phyloP scores from a whole-genome alignment of 92 coral and sea anemone genomes.

The Blastomussa wellsi region DNA sequence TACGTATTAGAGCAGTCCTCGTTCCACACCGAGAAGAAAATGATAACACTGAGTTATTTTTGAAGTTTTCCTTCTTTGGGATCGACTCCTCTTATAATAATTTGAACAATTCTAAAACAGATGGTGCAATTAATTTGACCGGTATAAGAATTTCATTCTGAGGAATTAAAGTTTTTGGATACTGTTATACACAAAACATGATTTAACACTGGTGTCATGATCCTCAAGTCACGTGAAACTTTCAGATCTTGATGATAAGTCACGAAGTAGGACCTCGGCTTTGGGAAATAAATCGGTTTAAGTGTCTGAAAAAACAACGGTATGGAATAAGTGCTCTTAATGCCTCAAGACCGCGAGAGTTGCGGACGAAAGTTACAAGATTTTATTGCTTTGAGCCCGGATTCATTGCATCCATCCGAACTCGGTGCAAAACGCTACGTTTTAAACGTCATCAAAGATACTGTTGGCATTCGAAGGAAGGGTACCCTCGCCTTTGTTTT shows the following conservation, averaged over 20 bases:
- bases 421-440: neutral
- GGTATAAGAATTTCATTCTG: neutral
- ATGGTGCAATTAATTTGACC: neutral
- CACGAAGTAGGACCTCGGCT: constrained; percentile 2
- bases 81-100: too few relatives aligned
- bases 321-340: constrained; percentile 4
- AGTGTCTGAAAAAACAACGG: constrained; percentile 21
- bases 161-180: neutral
- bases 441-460: neutral
- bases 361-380: neutral
- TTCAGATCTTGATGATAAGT: constrained; percentile 1
- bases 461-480: too few relatives aligned
- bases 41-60: neutral
- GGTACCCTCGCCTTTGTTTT: too few relatives aligned
- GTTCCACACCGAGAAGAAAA: neutral
- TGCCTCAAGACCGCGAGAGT: neutral
- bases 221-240: constrained; percentile 7
- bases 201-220: neutral
- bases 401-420: neutral
- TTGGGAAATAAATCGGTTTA: constrained; percentile 12
- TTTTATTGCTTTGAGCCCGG: neutral
- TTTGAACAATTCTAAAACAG: neutral
- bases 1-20: neutral
- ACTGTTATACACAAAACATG: neutral
- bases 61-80: neutral